Conservation (phyloP, 2,113 vertebrate species). For the Prinia subflava region DNA sequence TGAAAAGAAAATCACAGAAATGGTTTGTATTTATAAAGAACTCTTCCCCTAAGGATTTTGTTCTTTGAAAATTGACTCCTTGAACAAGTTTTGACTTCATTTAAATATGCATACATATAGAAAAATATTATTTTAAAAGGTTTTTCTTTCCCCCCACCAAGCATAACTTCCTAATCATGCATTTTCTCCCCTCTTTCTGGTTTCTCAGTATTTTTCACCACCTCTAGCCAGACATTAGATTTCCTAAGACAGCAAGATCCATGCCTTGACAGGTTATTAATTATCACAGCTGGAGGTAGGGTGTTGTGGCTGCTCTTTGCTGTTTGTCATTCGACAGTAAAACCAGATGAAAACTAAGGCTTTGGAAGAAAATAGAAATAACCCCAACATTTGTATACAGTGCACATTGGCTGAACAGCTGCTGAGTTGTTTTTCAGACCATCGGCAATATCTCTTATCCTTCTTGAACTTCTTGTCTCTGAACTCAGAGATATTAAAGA, state of each 20-base stretch:
- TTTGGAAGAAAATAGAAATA: slow-evolving; percentile 27
- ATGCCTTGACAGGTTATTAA: slow-evolving; percentile 63
- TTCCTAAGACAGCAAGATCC: slow-evolving; percentile 26
- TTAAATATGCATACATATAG: not conserved
- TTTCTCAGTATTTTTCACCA: slow-evolving; percentile 15
- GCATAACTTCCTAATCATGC: not conserved
- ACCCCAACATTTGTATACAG: slow-evolving; percentile 25
- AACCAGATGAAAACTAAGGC: slow-evolving; percentile 4
- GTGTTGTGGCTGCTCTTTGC: slow-evolving; percentile 17
- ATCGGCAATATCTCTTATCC: not conserved
- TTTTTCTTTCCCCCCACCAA: not conserved
- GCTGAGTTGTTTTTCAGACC: slow-evolving; percentile 39
- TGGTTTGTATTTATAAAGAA: not conserved
- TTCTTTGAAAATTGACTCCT: not conserved
- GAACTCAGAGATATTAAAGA: slow-evolving; percentile 3
- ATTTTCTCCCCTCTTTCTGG: not conserved
- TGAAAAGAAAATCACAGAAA: not conserved
- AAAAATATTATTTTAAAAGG: not conserved
- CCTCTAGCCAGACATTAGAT: slow-evolving; percentile 38
- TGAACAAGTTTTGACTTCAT: not conserved
- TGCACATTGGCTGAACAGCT: slow-evolving; percentile 39
- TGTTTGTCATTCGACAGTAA: slow-evolving; percentile 48
- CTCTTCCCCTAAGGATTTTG: not conserved
- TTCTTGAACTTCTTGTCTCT: not conserved
- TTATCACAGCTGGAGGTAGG: slow-evolving; percentile 60